phyloP scores from a whole-genome alignment of 2,888 invertebrate species.

The Sthenelais limicola region DNA sequence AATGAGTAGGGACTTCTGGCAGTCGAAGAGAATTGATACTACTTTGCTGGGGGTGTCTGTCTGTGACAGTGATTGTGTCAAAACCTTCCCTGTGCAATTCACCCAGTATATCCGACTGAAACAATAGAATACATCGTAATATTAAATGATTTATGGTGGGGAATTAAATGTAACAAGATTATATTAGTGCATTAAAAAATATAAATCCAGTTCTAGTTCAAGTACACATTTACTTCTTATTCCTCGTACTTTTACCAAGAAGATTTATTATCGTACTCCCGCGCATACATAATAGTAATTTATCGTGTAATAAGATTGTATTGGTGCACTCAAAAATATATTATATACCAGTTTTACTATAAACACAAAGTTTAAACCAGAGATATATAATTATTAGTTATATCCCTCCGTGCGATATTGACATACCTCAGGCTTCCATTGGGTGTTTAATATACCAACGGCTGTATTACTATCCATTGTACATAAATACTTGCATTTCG shows the following conservation, averaged over 20 bases:
- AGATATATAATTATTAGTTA: no score
- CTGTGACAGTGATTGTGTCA: constrained; percentile 29
- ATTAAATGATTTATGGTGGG: not conserved
- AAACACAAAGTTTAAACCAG: no score
- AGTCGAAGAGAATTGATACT: constrained; percentile 13
- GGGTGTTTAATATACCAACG: constrained; percentile 53
- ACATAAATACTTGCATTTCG: constrained; percentile 49
- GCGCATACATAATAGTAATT: no score
- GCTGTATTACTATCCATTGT: constrained; percentile 48
- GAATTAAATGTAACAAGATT: not conserved
- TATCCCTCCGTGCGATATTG: not conserved
- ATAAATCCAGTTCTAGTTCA: no score
- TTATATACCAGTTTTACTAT: no score
- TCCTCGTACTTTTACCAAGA: no score
- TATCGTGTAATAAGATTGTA: no score
- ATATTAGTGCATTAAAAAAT: not conserved
- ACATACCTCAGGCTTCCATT: constrained; percentile 51
- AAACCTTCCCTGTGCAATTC: constrained; percentile 51
- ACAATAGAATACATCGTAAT: no score
- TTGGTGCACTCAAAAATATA: no score
- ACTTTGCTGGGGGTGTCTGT: constrained; percentile 18
- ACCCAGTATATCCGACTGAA: constrained; percentile 47
- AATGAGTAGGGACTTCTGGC: constrained; percentile 55
- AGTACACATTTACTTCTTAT: no score
- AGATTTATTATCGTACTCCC: no score